Evolutionary conservation across 2,113 vertebrate genomes (phyloP).

Genomic region (Campylomormyrus numenius): DNA sequence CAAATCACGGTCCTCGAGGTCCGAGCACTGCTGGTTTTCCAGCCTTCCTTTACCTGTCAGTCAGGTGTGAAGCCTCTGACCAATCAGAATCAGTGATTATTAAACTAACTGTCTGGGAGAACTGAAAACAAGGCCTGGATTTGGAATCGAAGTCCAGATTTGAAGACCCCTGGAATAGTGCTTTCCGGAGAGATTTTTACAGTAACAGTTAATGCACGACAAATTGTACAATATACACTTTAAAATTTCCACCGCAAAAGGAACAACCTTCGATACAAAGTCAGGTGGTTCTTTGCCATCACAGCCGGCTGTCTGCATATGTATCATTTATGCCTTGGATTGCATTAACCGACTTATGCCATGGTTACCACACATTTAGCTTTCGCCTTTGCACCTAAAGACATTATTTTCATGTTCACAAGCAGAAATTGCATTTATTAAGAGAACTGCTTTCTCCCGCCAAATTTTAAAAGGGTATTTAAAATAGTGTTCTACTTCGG

Average conservation of each 20-base stretch:
- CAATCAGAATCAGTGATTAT: no score
- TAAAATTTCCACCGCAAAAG: neutral
- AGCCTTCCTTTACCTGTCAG: no score
- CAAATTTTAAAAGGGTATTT: no score
- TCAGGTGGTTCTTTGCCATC: neutral
- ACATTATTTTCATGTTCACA: neutral
- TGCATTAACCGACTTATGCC: no score
- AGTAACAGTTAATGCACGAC: neutral
- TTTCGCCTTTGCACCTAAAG: neutral
- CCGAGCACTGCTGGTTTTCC: no score
- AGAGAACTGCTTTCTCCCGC: neutral
- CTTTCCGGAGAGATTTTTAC: neutral
- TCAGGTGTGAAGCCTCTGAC: no score
- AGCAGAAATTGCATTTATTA: neutral
- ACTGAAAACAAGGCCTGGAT: no score
- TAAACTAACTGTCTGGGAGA: no score
- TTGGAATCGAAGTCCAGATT: no score
- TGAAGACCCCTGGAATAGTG: neutral
- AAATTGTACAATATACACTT: neutral
- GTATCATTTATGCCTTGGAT: neutral
- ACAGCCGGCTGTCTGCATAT: neutral
- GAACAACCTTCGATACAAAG: neutral
- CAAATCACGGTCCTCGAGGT: no score
- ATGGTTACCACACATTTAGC: neutral
- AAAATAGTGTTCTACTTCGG: no score